phyloP scores from a whole-genome alignment of 92 coral and sea anemone genomes.

The Porites divaricata region DNA sequence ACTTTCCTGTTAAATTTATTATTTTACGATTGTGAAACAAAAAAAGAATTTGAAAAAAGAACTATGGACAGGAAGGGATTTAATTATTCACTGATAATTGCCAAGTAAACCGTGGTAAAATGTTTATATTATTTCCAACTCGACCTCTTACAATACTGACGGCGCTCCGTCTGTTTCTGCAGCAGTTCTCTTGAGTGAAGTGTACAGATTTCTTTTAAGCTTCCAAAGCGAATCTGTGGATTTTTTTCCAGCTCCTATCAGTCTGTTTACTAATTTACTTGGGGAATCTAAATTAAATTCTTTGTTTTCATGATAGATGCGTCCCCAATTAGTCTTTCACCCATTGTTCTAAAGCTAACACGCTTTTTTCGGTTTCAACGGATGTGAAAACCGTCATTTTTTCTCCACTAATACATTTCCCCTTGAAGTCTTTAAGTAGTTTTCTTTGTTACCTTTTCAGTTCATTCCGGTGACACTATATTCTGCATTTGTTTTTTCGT shows the following conservation, averaged over 20 bases:
- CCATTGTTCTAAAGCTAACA: neutral
- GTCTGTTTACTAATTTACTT: neutral
- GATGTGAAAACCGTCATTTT: neutral
- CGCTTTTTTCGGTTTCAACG: neutral
- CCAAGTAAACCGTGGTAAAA: neutral
- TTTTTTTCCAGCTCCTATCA: neutral
- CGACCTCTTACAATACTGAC: neutral
- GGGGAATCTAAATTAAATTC: neutral
- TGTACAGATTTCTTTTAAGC: neutral
- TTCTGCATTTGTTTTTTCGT: neutral
- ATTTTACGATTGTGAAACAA: neutral
- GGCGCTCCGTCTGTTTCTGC: too few species aligned
- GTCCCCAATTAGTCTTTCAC: neutral
- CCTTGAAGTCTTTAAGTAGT: neutral
- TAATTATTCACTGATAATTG: neutral
- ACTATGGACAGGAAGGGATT: neutral
- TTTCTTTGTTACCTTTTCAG: conserved; percentile 3
- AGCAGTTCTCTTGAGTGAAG: neutral
- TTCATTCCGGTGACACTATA: neutral
- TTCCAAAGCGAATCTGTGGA: neutral
- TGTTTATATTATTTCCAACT: neutral
- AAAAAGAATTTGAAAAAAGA: neutral
- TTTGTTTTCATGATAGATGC: neutral
- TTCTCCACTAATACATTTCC: neutral
- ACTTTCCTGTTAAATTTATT: neutral